phyloP scores from a whole-genome alignment of 2,888 invertebrate species.

The Aphodius sticticus region DNA sequence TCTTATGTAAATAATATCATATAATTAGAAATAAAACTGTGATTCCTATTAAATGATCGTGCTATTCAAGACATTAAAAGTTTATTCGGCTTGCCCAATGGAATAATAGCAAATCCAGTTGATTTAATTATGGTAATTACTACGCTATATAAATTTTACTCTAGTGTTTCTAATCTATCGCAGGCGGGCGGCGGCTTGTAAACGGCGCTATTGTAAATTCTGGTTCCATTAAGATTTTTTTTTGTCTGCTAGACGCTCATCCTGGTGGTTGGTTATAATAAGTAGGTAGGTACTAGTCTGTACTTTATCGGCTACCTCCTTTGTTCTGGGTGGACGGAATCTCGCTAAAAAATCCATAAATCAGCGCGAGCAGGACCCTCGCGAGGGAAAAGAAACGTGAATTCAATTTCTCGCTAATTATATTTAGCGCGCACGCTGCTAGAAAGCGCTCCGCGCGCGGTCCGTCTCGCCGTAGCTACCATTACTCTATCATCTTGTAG shows the following conservation, averaged over 20 bases:
- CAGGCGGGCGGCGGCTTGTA: not conserved
- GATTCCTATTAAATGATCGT: too few relatives aligned
- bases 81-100: not conserved
- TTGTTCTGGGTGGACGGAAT: not conserved
- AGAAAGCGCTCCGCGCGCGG: not conserved
- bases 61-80: not conserved
- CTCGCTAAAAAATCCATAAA: slow-evolving; percentile 4
- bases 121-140: not conserved
- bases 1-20: too few relatives aligned
- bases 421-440: not conserved
- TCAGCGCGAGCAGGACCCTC: not conserved
- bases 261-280: not conserved
- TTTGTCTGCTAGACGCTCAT: not conserved
- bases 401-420: slow-evolving; percentile 4
- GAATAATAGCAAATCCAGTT: not conserved
- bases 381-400: not conserved
- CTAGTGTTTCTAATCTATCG: not conserved
- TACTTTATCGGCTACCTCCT: not conserved
- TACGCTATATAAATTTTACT: not conserved
- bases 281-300: not conserved
- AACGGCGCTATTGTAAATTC: not conserved
- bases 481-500: not conserved
- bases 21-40: too few relatives aligned
- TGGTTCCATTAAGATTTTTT: not conserved
- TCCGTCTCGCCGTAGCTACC: not conserved